Evolutionary conservation across 2,888 invertebrate genomes (phyloP), one percentile per base, ranked within the genome.

Genomic region (Hirtodrosophila confusa): DNA sequence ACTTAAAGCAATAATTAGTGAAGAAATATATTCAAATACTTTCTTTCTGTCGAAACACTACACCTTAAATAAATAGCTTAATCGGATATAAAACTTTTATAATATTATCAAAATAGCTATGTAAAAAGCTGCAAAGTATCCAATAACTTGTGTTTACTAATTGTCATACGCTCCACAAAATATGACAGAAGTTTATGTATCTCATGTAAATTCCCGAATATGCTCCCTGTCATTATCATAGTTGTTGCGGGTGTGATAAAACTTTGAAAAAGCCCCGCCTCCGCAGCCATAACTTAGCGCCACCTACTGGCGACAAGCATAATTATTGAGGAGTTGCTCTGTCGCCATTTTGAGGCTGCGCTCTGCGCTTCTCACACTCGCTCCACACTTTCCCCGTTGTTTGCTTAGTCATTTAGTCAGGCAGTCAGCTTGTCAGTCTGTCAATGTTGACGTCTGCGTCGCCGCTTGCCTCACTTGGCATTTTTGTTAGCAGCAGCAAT

Each of bases 351-450:
- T 73, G 56, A 23, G 43, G 54, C 50, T 58, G 41, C 57, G 60
- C 37, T 31, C 50, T 7, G 12, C 11, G 37, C 35, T 40, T 37
- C 17, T 17, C 17, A 17, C 17, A 17, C 17, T 17, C 39, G 47
- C 40, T 27, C 27, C 27, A 35, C 48, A 65, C 60, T 78, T 67
- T 45, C 67, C 51, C 49, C 47, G 55, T 61, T 83, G 74, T 82
- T 80, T 82, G 78, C 78, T 63, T 74, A 80, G 86, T 86, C 80
- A 84, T 80, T 84, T 70, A 71, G 70, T 65, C 64, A 76, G 63
- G 49, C 74, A 57, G 67, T 53, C 64, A 64, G 33, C 31, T 44
- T 43, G 65, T 51, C 75, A 51, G 60, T 67, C 58, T 58, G 72
- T 66, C 78, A 71, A 64, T 75, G 74, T 68, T 44, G n/a, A 11